phyloP scores from a whole-genome alignment of 2,797 vertebrate species.

The Nannoperca australis region DNA sequence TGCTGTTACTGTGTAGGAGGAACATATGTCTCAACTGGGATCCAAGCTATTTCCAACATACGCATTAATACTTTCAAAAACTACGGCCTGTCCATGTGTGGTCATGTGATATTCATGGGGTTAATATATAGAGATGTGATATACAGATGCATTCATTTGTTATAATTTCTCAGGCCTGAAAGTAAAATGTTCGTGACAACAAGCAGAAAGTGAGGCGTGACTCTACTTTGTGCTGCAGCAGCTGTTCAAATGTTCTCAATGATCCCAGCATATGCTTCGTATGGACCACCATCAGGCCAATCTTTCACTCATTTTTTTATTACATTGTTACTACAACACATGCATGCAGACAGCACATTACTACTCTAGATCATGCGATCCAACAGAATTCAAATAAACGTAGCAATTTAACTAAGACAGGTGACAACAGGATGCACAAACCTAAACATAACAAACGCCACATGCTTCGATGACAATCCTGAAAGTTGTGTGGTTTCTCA shows the following conservation, averaged over 20 bases:
- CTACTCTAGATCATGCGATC: background rate
- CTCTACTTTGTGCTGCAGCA: background rate
- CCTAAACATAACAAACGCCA: background rate
- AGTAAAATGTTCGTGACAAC: background rate
- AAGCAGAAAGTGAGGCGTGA: background rate
- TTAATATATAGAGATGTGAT: background rate
- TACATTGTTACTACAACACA: background rate
- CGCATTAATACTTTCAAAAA: background rate
- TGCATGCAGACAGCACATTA: background rate
- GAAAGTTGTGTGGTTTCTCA: background rate
- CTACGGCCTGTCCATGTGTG: background rate
- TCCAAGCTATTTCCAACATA: background rate
- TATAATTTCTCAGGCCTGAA: background rate
- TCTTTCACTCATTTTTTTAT: constrained; percentile 2
- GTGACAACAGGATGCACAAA: background rate
- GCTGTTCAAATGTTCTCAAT: background rate
- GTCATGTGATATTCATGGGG: background rate
- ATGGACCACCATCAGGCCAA: background rate
- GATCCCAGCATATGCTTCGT: no score
- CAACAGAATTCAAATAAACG: background rate
- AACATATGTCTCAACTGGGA: background rate
- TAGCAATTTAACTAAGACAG: background rate
- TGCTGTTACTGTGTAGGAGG: background rate
- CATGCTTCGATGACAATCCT: background rate
- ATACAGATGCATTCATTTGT: background rate